Evolutionary conservation across 2,113 vertebrate genomes (phyloP), one percentile per base, ranked within the genome.

Genomic region (Oryzias melastigma): DNA sequence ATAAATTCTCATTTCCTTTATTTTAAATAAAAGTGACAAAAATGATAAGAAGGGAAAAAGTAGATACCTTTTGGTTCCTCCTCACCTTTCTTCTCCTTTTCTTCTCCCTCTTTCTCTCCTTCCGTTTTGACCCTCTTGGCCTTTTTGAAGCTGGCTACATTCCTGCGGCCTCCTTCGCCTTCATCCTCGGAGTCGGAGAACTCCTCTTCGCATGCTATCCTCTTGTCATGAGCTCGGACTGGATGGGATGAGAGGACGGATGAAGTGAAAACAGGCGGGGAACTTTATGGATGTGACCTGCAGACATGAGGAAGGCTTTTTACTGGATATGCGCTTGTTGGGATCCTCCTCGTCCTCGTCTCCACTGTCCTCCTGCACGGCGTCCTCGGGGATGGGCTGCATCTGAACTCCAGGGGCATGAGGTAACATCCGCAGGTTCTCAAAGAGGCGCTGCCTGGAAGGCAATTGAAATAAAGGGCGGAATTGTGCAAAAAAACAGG

Each of bases 101-200:
- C 96, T 80, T 98, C 96, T 64, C 91, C 94, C 61, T 99, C 95
- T 75, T 98, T 98, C 45, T 99, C 96, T 65, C 95, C 97, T 51
- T 98, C 96, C 0, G 94, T 94, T 85, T 99, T 99, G 71, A 92
- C 91, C 40, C 97, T 90, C 65, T 99, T 99, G 43, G 91, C 85
- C 73, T 98, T 99, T 88, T 98, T 99, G 80, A 93, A 98, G 83
- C 92, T 98, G 76, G 94, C 89, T 3, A 93, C 83, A 1, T 98
- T 98, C 53, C 95, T 94, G 68, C 96, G 95, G 0, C 96, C 95
- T 0, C 89, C 89, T 68, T 88, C 87, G 0, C 97, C 97, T 71
- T 99, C 97, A 4, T 98, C 97, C 66, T 99, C 97, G 0, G 97
- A 98, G 77, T 99, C 97, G 0, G 97, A 99, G 89, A 99, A 98